phyloP scores from a whole-genome alignment of 35 echinoderm and acorn worm genomes.

The Patiria miniata region DNA sequence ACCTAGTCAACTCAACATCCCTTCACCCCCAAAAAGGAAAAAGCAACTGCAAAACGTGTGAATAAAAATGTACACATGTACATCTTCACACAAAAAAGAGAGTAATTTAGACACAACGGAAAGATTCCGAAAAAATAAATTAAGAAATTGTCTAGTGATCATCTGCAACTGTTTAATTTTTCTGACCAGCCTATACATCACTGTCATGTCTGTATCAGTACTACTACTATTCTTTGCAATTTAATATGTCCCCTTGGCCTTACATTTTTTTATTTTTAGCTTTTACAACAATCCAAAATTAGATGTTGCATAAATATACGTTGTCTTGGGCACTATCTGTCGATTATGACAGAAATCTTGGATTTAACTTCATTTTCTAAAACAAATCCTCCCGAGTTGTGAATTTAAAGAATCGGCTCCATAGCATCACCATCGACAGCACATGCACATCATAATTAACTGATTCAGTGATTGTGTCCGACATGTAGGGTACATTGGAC shows the following conservation, averaged over 20 bases:
- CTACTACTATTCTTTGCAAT: neutral
- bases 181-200: neutral
- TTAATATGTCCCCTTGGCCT: no score
- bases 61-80: neutral
- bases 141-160: neutral
- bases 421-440: no score
- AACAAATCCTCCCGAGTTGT: neutral
- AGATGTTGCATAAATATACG: neutral
- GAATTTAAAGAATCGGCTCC: no score
- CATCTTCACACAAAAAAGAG: neutral
- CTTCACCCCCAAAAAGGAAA: neutral
- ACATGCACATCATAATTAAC: no score
- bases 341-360: neutral
- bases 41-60: neutral
- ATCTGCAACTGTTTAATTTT: neutral
- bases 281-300: neutral
- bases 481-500: no score
- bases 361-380: neutral
- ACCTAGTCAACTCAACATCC: no score
- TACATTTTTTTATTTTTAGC: no score
- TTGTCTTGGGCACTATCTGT: neutral
- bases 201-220: neutral
- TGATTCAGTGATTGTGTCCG: no score
- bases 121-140: neutral
- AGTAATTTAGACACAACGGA: neutral